Evolutionary conservation across 2,113 vertebrate species (phyloP).

Genomic region (Desmodus rotundus): DNA sequence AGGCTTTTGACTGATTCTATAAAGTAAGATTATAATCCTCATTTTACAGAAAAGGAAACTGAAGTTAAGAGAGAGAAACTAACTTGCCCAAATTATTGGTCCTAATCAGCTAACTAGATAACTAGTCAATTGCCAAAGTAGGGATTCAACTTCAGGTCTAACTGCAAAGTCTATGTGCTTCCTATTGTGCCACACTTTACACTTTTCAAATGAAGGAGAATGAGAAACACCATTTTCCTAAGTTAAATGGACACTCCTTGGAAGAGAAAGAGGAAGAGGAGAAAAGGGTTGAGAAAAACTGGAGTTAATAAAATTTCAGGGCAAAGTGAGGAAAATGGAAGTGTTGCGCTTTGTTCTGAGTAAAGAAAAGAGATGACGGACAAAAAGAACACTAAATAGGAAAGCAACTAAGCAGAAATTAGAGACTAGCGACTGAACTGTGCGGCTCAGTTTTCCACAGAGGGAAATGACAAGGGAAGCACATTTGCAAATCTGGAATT

Average conservation of each 20-base stretch:
- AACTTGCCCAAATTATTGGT: background rate
- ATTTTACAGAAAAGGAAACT: background rate
- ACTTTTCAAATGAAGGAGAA: background rate
- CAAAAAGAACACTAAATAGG: background rate
- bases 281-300: background rate
- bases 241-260: background rate
- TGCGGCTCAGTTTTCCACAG: background rate
- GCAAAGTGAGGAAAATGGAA: background rate
- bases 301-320: background rate
- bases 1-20: background rate
- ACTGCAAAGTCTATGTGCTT: background rate
- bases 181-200: background rate
- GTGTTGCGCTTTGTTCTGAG: background rate
- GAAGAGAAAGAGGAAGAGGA: background rate
- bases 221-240: background rate
- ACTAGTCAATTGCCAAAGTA: background rate
- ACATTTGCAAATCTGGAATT: background rate
- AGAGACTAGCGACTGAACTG: background rate
- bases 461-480: background rate
- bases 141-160: background rate
- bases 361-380: background rate
- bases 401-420: background rate
- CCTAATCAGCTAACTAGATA: background rate
- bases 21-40: background rate
- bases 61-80: background rate